Evolutionary conservation across 2,113 vertebrate genomes (phyloP).

Genomic region (Corvus hawaiiensis): DNA sequence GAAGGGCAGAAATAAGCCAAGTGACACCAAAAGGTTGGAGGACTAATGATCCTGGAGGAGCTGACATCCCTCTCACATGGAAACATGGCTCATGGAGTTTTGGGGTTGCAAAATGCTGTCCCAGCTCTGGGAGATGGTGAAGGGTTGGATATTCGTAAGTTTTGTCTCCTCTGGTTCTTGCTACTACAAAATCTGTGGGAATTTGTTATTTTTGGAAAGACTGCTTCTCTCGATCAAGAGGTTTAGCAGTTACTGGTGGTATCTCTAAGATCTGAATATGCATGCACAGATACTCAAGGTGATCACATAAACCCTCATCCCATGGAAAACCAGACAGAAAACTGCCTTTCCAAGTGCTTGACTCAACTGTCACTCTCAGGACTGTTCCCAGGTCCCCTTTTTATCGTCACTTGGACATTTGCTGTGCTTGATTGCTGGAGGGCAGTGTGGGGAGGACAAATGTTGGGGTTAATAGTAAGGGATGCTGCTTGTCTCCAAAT

Average conservation of each 20-base stretch:
- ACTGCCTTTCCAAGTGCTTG: background rate
- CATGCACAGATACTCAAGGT: background rate
- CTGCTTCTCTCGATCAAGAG: background rate
- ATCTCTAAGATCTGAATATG: background rate
- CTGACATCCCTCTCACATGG: background rate
- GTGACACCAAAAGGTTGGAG: background rate
- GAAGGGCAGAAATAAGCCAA: background rate
- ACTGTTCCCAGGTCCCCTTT: background rate
- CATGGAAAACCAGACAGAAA: background rate
- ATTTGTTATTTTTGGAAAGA: background rate
- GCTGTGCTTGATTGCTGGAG: background rate
- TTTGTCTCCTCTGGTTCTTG: background rate
- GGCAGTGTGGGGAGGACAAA: background rate
- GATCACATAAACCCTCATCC: background rate
- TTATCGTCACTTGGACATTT: background rate
- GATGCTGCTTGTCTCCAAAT: background rate
- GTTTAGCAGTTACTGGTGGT: background rate
- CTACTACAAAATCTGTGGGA: background rate
- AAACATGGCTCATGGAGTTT: background rate
- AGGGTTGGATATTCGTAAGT: background rate
- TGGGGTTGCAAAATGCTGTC: background rate
- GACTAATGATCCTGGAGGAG: background rate
- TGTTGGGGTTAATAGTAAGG: background rate
- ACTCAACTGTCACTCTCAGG: background rate
- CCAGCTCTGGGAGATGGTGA: background rate